Conservation (phyloP, 2,888 invertebrate species). For the Tachina grossa region DNA sequence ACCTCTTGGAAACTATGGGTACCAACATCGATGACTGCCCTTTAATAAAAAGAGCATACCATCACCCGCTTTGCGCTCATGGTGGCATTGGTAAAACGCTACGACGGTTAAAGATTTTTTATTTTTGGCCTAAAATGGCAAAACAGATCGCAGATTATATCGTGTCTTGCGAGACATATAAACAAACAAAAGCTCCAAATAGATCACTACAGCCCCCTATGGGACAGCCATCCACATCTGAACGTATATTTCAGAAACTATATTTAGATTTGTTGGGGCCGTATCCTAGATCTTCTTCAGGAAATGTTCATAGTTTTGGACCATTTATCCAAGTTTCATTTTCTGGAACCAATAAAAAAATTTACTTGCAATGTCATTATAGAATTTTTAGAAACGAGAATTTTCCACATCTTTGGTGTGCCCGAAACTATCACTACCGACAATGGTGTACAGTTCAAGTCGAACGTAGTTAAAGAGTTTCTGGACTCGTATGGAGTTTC, state of each 20-base stretch:
- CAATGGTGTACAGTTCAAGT: too few relatives aligned
- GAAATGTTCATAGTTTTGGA: not conserved
- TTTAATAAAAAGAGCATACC: constrained; percentile 5
- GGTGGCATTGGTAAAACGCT: constrained; percentile 28
- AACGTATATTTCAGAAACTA: constrained; percentile 24
- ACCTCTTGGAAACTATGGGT: constrained; percentile 48
- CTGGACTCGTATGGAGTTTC: too few relatives aligned
- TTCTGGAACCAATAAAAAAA: not conserved
- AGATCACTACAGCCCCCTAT: constrained; percentile 21
- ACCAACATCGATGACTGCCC: not conserved
- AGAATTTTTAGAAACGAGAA: too few relatives aligned
- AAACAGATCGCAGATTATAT: constrained; percentile 17
- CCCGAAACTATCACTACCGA: too few relatives aligned
- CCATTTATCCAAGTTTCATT: not conserved
- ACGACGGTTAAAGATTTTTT: constrained; percentile 2
- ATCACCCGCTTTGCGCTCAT: constrained; percentile 35
- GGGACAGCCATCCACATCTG: constrained; percentile 8
- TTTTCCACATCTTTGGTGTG: too few relatives aligned
- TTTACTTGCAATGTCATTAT: too few relatives aligned
- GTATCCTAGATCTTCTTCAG: constrained; percentile 4
- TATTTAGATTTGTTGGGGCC: constrained; percentile 27
- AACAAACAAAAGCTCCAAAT: constrained; percentile 25
- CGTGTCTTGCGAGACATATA: constrained; percentile 7
- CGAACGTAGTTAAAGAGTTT: too few relatives aligned
- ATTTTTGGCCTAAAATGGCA: constrained; percentile 47